phyloP scores from a whole-genome alignment of 2,888 invertebrate species.

The Netelia melanura region DNA sequence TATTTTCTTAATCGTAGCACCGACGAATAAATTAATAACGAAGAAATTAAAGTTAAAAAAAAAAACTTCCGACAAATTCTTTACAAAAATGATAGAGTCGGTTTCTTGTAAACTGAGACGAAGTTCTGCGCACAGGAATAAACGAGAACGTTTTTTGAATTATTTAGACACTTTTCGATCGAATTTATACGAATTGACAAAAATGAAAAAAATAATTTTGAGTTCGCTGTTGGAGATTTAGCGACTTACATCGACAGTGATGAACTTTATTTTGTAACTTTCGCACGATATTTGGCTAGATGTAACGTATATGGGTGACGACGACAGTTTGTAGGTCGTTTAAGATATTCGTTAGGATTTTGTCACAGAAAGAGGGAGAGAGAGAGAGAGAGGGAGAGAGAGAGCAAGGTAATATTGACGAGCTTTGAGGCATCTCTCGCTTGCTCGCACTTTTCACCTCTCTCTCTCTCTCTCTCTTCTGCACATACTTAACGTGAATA shows the following conservation, averaged over 20 bases:
- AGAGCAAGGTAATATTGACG: constrained; percentile 61
- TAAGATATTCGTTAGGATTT: constrained; percentile 61
- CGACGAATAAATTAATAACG: too few species aligned
- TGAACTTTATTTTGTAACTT: constrained; percentile 25
- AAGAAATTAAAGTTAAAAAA: too few species aligned
- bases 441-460: constrained; percentile 40
- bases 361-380: constrained; percentile 48
- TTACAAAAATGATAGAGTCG: too few species aligned
- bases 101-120: too few species aligned
- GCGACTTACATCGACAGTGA: background rate
- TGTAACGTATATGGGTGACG: constrained; percentile 5
- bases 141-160: too few species aligned
- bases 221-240: background rate
- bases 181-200: too few species aligned
- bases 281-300: background rate
- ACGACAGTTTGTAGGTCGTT: constrained; percentile 53
- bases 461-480: constrained; percentile 32
- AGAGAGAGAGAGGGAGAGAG: constrained; percentile 52
- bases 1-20: too few species aligned
- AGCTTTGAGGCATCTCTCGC: constrained; percentile 61
- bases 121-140: too few species aligned
- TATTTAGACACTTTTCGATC: too few species aligned
- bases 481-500: constrained; percentile 62
- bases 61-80: too few species aligned
- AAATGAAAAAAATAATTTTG: background rate